These are phyloP conservation scores for Ganaspis sp. DNA, from an alignment of 1,140 invertebrate genomes.

Conservation along the genomic window DNA sequence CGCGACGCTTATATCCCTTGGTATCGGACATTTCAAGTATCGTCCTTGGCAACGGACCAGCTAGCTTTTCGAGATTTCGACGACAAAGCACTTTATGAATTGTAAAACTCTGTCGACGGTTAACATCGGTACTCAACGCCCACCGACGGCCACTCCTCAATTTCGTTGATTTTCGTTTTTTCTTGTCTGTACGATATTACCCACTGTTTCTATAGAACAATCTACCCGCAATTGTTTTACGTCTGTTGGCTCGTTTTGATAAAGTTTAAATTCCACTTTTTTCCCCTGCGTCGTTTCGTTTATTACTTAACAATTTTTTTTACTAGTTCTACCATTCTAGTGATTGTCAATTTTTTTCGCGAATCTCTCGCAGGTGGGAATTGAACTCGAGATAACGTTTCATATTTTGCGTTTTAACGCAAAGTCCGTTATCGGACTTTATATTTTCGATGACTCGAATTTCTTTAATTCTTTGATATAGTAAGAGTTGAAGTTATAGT, in stretches of 20 bases:
- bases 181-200: conserved; percentile 11
- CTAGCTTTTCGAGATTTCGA: conserved; percentile 55
- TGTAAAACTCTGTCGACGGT: conserved; percentile 57
- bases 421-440: no score
- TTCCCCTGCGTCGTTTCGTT: no score
- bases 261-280: not conserved
- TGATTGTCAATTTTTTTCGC: no score
- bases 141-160: conserved; percentile 21
- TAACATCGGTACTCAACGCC: conserved; percentile 41
- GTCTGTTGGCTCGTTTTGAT: not conserved
- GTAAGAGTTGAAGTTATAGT: no score
- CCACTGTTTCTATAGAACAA: not conserved
- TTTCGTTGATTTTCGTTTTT: conserved; percentile 27
- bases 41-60: conserved; percentile 54
- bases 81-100: conserved; percentile 69
- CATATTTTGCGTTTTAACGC: no score
- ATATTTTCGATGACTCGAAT: no score
- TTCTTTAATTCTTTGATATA: no score
- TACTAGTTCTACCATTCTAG: no score
- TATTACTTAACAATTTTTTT: not conserved
- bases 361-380: no score
- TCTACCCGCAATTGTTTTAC: not conserved
- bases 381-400: no score
- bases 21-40: conserved; percentile 42
- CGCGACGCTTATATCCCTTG: conserved; percentile 29